Base-by-base conservation (phyloP, 2,113 vertebrate genomes). In the Austrofundulus limnaeus region DNA sequence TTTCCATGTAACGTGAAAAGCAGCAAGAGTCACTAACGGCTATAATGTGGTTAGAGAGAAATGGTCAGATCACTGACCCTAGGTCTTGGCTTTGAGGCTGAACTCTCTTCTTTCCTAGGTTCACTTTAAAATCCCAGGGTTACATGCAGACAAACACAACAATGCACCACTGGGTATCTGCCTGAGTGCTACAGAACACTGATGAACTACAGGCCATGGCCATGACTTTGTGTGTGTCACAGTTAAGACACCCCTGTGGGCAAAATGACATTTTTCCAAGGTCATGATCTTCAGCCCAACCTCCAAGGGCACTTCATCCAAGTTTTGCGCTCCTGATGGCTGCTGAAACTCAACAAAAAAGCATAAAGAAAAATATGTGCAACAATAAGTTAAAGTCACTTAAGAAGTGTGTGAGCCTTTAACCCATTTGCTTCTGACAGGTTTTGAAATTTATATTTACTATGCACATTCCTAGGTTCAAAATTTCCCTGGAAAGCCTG, bases 1-100 rank as follows among this genome's bases (percentile, higher is more conserved):
- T 78, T 77, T 90, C 83, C 87, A 88, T 89, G 87, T 90, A 88
- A 91, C 90, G 80, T 25, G 65, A 78, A 89, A 84, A 86, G 83
- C 83, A 79, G 76, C 64, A 31, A 75, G 86, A 83, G 83, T 79
- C 84, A 70, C 83, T 91, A 92, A 92, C 89, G 89, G 88, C 84
- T 77, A 69, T 91, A 92, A 91, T 90, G 84, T 83, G 82, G 90
- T 92, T 90, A 91, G 89, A 80, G 81, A 77, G 84, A 88, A 88
- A 90, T 87, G 77, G 50, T 84, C 86, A 82, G 85, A 89, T 88
- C 85, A 83, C 84, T 91, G 90, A 90, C 84, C 90, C 68, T 47
- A 87, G 88, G 88, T 90, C 86, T 84, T 54, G 47, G 75, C 85
- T 85, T 75, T 78, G 75, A 81, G 83, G 75, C 70, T 82, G 81